phyloP scores from a whole-genome alignment of 1,140 invertebrate species.

The Penaeus vannamei region DNA sequence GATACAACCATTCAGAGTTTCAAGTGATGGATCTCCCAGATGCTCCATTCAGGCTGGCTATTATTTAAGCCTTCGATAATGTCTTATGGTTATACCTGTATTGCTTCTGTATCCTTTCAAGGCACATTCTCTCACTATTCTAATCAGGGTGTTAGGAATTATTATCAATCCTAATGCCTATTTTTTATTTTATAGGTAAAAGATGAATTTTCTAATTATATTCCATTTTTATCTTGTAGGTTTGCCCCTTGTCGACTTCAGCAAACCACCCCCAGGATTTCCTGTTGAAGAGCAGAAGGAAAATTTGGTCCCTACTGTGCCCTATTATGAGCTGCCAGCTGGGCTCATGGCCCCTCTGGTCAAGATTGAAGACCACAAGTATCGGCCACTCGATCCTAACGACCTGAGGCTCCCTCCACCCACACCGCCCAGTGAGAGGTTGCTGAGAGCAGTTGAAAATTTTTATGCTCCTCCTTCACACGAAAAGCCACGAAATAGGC shows the following conservation, averaged over 20 bases:
- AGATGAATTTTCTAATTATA: not conserved
- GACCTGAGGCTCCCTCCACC: slow-evolving; percentile 92
- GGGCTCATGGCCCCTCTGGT: slow-evolving; percentile 68
- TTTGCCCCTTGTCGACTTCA: slow-evolving; percentile 82
- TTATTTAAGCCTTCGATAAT: too few relatives aligned
- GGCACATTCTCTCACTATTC: too few relatives aligned
- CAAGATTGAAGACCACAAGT: slow-evolving; percentile 89
- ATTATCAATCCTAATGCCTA: too few relatives aligned
- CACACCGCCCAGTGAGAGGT: slow-evolving; percentile 90
- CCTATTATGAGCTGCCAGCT: slow-evolving; percentile 96
- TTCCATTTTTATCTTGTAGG: slow-evolving; percentile 24
- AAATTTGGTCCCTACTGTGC: slow-evolving; percentile 86
- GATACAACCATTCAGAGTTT: too few relatives aligned
- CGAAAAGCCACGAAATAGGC: slow-evolving; percentile 94
- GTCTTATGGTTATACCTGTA: too few relatives aligned
- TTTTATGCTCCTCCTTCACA: slow-evolving; percentile 95
- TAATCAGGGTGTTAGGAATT: too few relatives aligned
- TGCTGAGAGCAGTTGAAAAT: slow-evolving; percentile 93
- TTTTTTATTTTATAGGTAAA: not conserved
- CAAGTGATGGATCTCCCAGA: too few relatives aligned
- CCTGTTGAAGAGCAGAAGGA: slow-evolving; percentile 72
- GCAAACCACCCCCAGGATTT: slow-evolving; percentile 88
- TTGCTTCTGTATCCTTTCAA: too few relatives aligned
- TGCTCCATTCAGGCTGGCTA: too few relatives aligned
- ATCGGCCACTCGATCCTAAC: slow-evolving; percentile 90